Evolutionary conservation across 1,140 invertebrate species (phyloP), one percentile per base, ranked within the genome.

Genomic region (Eubasilissa regina): DNA sequence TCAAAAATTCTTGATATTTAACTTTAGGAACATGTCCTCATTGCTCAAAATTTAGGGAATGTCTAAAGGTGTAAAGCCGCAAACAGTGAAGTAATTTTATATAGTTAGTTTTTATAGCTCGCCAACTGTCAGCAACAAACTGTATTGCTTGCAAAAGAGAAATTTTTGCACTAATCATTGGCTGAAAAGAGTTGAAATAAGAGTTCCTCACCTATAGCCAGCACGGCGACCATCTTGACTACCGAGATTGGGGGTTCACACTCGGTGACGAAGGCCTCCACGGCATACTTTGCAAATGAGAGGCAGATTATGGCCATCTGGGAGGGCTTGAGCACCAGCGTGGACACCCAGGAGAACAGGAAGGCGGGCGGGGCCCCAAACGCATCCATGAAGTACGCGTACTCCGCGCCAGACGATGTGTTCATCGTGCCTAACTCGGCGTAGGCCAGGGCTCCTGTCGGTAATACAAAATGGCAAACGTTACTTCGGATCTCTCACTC

Each of bases 221-320:
- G 89, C 45, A 96, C 89, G 53, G 94, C 94, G 51, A 95, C 94
- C 84, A 96, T 91, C 88, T 96, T 96, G 72, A 95, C 93, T 3
- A 64, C 60, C 19, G 92, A 90, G 68, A 91, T 87, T 0, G 95
- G 94, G 60, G 94, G 94, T 85, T 95, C 93, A 85, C 95, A 97
- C 85, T 96, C 94, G 15, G 92, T 91, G 75, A 96, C 94, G 86
- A 98, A 97, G 11, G 97, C 95, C 84, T 97, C 95, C n/a, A 97
- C 94, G 35, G 96, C 94, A 87, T 99, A 98, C 86, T 98, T 94
- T 43, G 96, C 96, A 89, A 98, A 98, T 81, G 97, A 97, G 81
- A 98, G 89, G 85, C 95, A 96, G 84, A 98, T 97, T 84, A 98
- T 97, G 76, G 96, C 96, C 93, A 97, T 94, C 87, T 97, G 96